These are phyloP conservation scores for Beris chalybata DNA, from an alignment of 2,888 invertebrate species.

Conservation along the genomic window DNA sequence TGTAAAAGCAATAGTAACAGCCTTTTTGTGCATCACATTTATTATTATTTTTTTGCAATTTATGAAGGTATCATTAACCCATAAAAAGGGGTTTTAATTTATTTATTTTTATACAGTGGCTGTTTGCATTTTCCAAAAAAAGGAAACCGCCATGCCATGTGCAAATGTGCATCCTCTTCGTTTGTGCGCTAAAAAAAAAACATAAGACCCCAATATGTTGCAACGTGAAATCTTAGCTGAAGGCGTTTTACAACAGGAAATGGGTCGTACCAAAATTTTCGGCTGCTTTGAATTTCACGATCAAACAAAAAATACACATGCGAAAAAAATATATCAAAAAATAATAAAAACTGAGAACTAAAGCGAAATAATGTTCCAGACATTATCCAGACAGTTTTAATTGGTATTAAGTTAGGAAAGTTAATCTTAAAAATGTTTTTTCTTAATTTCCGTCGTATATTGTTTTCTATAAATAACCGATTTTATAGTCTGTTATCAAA, in stretches of 20 bases:
- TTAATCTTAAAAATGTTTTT: too few species aligned
- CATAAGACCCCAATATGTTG: slow-evolving; percentile 11
- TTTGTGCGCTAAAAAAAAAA: not conserved
- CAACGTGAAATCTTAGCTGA: slow-evolving; percentile 18
- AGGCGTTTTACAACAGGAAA: slow-evolving; percentile 30
- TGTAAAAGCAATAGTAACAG: too few species aligned
- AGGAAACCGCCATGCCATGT: slow-evolving; percentile 9
- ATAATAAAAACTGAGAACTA: not conserved
- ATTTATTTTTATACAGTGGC: too few species aligned
- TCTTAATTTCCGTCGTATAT: too few species aligned
- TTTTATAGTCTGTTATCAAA: too few species aligned
- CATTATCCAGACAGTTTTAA: not conserved
- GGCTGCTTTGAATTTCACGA: slow-evolving; percentile 34
- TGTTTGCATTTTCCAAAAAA: not conserved
- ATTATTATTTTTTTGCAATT: too few species aligned
- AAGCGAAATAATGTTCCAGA: too few species aligned
- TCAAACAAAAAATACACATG: too few species aligned
- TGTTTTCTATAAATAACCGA: too few species aligned
- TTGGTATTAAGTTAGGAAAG: not conserved
- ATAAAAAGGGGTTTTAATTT: too few species aligned
- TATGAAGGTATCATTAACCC: too few species aligned
- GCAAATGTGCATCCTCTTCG: not conserved
- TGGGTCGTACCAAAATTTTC: slow-evolving; percentile 35
- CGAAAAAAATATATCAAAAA: not conserved
- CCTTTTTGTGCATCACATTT: too few species aligned